These are phyloP conservation scores for Calyptommatus sinebrachiatus DNA, from an alignment of 2,113 vertebrate genomes.

Conservation along the genomic window DNA sequence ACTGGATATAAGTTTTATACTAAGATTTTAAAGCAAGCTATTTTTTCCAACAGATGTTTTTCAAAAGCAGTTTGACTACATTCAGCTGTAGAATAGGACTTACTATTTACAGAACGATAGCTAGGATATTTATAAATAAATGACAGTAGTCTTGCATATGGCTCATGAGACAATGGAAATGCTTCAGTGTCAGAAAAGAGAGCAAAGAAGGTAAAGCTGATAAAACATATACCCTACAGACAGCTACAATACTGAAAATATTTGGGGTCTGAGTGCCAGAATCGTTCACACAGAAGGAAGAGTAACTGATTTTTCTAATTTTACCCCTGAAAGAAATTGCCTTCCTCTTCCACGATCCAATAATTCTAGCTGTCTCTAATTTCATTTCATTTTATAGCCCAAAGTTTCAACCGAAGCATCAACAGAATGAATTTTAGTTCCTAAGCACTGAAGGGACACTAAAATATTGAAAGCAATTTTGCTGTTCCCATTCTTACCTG, in stretches of 20 bases:
- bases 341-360: constrained; percentile 4
- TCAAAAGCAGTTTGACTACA: background rate
- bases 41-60: background rate
- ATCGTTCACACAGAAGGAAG: constrained; percentile 6
- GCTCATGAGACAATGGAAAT: background rate
- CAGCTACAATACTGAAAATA: background rate
- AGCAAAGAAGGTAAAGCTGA: background rate
- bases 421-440: constrained; percentile 22
- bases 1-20: too few species aligned
- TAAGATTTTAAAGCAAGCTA: background rate
- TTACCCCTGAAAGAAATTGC: constrained; percentile 15
- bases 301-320: constrained; percentile 18
- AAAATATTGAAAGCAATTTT: constrained; percentile 25
- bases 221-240: background rate
- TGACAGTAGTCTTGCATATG: background rate
- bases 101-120: background rate
- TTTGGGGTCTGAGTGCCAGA: background rate
- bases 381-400: constrained; percentile 28
- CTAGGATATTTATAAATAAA: background rate
- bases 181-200: background rate
- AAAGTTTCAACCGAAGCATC: background rate
- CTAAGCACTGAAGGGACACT: background rate
- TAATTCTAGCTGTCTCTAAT: background rate
- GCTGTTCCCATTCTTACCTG: constrained; percentile 71
- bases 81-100: background rate